phyloP scores from a whole-genome alignment of 2,113 vertebrate genomes.

The Oreotrochilus melanogaster region DNA sequence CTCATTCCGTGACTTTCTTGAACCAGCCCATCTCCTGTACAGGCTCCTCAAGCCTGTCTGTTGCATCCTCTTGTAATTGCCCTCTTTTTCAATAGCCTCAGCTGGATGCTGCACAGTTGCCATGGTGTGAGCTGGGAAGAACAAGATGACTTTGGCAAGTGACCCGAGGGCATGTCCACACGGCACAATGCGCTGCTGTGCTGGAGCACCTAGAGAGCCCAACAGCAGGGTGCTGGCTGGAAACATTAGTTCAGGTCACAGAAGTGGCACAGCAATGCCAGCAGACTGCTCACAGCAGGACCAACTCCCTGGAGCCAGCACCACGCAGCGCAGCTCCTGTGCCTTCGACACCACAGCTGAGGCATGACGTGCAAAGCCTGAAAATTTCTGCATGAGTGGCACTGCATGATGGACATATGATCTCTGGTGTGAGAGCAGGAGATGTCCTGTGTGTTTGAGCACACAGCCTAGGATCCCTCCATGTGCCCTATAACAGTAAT shows the following conservation, averaged over 20 bases:
- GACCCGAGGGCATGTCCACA: neutral
- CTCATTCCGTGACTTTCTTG: neutral
- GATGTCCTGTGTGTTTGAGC: neutral
- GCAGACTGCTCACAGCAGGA: constrained; percentile 4
- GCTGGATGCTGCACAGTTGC: neutral
- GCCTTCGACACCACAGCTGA: neutral
- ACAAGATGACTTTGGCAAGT: neutral
- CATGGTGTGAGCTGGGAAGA: neutral
- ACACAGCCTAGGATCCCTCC: neutral
- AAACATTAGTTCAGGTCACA: neutral
- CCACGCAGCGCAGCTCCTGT: neutral
- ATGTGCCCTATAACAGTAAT: neutral
- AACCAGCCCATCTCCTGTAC: neutral
- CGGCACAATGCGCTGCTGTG: neutral
- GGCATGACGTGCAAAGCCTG: neutral
- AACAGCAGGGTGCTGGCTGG: neutral
- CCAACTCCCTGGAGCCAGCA: neutral
- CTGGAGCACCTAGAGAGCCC: neutral
- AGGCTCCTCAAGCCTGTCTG: neutral
- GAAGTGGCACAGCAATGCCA: neutral
- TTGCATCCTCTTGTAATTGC: neutral
- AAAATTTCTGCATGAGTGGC: neutral
- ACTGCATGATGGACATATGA: neutral
- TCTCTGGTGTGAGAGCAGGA: neutral
- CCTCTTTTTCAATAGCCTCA: neutral